Percentiles rank a stretch among this genome's conserved stretches.
These are phyloP conservation scores for Gobio gobio DNA, from an alignment of 2,113 vertebrate species.

Conservation along the genomic window DNA sequence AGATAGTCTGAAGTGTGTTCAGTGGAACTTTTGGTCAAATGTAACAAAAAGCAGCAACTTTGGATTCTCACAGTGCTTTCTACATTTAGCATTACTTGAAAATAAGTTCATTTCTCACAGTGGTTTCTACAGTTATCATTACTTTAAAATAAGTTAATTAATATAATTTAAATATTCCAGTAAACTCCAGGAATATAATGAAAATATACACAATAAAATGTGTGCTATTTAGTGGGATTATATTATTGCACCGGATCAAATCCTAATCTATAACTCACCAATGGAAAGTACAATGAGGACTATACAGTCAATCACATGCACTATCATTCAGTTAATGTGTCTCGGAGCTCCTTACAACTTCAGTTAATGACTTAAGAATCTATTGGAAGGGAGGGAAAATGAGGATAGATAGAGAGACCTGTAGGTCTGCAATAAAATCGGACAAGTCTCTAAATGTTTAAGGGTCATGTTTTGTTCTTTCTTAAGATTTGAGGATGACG, in stretches of 20 bases:
- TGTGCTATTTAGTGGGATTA: background rate
- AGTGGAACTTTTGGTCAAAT: constrained; percentile 33
- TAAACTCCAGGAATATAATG: background rate
- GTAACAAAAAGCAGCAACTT: constrained; percentile 47
- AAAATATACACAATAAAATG: background rate
- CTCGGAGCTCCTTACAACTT: background rate
- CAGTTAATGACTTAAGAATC: background rate
- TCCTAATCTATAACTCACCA: background rate
- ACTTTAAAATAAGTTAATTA: background rate
- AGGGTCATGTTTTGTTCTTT: constrained; percentile 17
- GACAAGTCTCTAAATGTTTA: constrained; percentile 2
- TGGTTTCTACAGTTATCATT: constrained; percentile 31
- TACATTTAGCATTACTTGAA: background rate
- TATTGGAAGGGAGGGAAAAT: background rate
- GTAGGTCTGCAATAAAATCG: background rate
- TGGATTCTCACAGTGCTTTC: constrained; percentile 56
- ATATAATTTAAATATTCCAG: constrained; percentile 9
- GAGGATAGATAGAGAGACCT: background rate
- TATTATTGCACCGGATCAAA: constrained; percentile 2
- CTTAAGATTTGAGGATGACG: background rate
- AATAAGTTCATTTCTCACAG: constrained; percentile 44
- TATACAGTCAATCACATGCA: background rate
- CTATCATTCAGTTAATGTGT: background rate
- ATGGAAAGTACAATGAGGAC: background rate
- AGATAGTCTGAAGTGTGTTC: background rate